A percentile compares a stretch with the other conserved stretches of the same genome.
Conservation (phyloP, 53 echinoderm and acorn worm genomes). For the Actinopyga echinites region DNA sequence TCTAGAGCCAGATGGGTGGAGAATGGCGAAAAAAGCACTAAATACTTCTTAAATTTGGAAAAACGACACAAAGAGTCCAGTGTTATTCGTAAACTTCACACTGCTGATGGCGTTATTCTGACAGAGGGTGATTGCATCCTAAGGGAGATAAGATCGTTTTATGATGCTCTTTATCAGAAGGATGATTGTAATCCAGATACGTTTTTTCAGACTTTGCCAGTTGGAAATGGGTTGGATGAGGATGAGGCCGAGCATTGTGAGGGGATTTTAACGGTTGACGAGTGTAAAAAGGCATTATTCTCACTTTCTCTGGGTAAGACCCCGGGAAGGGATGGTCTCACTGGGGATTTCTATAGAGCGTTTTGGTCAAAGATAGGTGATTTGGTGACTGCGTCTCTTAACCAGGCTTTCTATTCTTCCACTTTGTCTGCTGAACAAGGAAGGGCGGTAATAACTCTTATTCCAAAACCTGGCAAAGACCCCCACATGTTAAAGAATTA, state of each 20-base stretch:
- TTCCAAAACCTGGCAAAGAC: background rate
- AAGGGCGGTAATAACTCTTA: background rate
- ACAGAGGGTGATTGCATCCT: background rate
- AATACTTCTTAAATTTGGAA: too few relatives aligned
- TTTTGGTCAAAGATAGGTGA: background rate
- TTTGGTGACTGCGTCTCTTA: background rate
- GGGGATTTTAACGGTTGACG: background rate
- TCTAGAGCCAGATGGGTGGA: background rate
- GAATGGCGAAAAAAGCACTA: background rate
- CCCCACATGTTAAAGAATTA: background rate
- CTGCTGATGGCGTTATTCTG: background rate
- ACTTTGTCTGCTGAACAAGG: background rate
- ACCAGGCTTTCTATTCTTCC: background rate
- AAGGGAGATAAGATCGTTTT: background rate
- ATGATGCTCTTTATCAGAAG: background rate
- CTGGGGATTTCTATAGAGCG: background rate
- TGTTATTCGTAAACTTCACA: background rate
- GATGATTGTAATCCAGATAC: background rate
- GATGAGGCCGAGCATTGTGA: background rate
- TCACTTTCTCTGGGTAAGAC: slow-evolving; percentile 1
- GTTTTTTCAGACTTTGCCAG: background rate
- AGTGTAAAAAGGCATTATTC: background rate
- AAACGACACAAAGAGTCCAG: background rate
- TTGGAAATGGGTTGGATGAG: background rate
- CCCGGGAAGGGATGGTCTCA: background rate